These are phyloP conservation scores for Kradibia gibbosae DNA, from an alignment of 1,140 invertebrate genomes.

Conservation along the genomic window DNA sequence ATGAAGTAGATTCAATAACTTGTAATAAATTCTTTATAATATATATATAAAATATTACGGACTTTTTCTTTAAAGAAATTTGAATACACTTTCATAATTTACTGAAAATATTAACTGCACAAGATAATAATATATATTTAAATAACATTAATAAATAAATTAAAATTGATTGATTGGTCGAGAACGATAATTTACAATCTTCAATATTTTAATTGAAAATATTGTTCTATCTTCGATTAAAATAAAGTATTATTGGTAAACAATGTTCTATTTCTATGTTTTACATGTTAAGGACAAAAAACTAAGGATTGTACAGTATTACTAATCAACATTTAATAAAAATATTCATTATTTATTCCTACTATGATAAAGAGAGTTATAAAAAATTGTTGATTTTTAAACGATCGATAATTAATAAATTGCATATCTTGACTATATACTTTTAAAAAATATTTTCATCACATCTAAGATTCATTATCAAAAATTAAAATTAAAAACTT, in stretches of 20 bases:
- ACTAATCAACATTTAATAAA: neutral
- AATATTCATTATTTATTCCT: neutral
- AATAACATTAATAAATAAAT: neutral
- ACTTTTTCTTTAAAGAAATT: neutral
- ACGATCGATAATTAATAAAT: neutral
- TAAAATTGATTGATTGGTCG: too few relatives aligned
- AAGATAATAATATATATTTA: neutral
- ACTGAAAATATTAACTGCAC: too few relatives aligned
- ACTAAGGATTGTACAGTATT: neutral
- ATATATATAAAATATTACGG: too few relatives aligned
- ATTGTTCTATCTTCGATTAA: neutral
- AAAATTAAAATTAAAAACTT: too few relatives aligned
- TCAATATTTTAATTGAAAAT: neutral
- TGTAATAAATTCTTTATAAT: neutral
- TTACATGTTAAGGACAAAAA: too few relatives aligned
- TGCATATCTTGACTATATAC: neutral
- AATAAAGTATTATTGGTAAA: neutral
- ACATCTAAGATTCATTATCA: too few relatives aligned
- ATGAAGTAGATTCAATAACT: neutral
- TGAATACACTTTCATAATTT: too few relatives aligned
- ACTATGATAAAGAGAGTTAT: neutral
- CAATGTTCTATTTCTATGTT: too few relatives aligned
- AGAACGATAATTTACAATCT: too few relatives aligned
- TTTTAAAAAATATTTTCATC: too few relatives aligned
- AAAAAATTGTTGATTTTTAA: neutral